A percentile compares a stretch with the other conserved stretches of the same genome.
These are phyloP conservation scores for Sinelater perroti DNA, from an alignment of 2,888 invertebrate genomes.

Conservation along the genomic window DNA sequence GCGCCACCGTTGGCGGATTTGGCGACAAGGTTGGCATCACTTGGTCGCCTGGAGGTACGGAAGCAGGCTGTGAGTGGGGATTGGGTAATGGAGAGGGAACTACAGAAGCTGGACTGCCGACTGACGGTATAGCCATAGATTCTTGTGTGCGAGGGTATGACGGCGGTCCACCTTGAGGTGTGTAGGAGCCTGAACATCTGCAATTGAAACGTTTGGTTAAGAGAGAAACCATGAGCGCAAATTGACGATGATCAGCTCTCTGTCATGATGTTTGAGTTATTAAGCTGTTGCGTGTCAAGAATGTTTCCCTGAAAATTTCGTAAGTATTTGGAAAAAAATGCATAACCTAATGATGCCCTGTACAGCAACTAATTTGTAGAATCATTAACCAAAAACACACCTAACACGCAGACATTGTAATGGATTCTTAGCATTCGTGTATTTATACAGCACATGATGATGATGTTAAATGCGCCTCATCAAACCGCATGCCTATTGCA, in stretches of 20 bases:
- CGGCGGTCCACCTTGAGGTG: conserved; percentile 72
- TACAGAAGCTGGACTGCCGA: conserved; percentile 60
- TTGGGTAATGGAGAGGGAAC: conserved; percentile 76
- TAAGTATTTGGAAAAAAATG: neutral
- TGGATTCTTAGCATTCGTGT: conserved; percentile 4
- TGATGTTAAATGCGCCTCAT: neutral
- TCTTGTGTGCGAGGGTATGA: conserved; percentile 70
- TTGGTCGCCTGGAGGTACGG: conserved; percentile 71
- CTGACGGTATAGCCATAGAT: conserved; percentile 66
- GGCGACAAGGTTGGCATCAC: conserved; percentile 77
- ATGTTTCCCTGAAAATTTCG: neutral
- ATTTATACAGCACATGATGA: neutral
- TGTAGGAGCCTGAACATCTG: conserved; percentile 60
- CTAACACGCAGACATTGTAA: conserved; percentile 2
- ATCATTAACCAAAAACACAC: conserved; percentile 1
- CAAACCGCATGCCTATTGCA: conserved; percentile 13
- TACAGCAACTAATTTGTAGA: too few relatives aligned
- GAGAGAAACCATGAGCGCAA: neutral
- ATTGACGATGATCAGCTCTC: conserved; percentile 2
- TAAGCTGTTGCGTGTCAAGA: conserved; percentile 3
- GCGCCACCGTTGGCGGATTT: conserved; percentile 62
- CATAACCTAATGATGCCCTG: neutral
- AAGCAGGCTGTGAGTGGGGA: conserved; percentile 75
- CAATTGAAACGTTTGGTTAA: conserved; percentile 43
- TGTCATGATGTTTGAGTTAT: neutral